phyloP scores from a whole-genome alignment of 2,113 vertebrate genomes.

The Mesoclemmys tuberculata region DNA sequence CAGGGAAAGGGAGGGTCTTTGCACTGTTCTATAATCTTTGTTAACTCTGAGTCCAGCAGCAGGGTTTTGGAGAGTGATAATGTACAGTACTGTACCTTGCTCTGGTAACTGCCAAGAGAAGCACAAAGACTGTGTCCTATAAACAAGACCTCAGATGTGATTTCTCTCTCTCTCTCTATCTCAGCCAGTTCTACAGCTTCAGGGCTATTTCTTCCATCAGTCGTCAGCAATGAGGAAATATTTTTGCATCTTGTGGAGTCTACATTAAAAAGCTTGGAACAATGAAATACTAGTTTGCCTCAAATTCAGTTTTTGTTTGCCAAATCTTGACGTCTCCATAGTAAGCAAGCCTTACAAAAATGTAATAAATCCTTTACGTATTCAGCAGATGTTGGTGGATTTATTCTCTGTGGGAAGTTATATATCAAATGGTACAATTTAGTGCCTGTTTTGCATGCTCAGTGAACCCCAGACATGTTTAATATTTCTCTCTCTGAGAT shows the following conservation, averaged over 20 bases:
- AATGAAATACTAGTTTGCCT: slow-evolving; percentile 10
- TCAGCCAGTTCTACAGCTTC: background rate
- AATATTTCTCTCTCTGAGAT: slow-evolving; percentile 49
- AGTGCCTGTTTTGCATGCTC: slow-evolving; percentile 31
- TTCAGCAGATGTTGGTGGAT: slow-evolving; percentile 46
- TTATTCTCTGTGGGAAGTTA: slow-evolving; percentile 52
- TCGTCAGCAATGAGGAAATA: background rate
- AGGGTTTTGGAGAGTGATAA: background rate
- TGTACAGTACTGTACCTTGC: slow-evolving; percentile 1
- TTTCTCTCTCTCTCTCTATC: background rate
- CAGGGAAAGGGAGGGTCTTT: slow-evolving; percentile 5
- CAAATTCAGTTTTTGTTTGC: background rate
- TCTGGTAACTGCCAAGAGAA: background rate
- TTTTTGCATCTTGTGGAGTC: background rate
- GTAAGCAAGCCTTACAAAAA: slow-evolving; percentile 39
- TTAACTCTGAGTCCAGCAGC: background rate
- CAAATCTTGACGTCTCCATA: background rate
- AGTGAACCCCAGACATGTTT: slow-evolving; percentile 26
- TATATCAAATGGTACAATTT: slow-evolving; percentile 14
- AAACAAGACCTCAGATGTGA: background rate
- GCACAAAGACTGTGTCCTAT: background rate
- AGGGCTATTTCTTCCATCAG: background rate
- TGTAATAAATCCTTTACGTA: background rate
- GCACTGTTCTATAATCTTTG: background rate
- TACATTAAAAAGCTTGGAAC: background rate